These are phyloP conservation scores for Drosophila sechellia DNA, from an alignment of 1,140 invertebrate species.

Conservation along the genomic window DNA sequence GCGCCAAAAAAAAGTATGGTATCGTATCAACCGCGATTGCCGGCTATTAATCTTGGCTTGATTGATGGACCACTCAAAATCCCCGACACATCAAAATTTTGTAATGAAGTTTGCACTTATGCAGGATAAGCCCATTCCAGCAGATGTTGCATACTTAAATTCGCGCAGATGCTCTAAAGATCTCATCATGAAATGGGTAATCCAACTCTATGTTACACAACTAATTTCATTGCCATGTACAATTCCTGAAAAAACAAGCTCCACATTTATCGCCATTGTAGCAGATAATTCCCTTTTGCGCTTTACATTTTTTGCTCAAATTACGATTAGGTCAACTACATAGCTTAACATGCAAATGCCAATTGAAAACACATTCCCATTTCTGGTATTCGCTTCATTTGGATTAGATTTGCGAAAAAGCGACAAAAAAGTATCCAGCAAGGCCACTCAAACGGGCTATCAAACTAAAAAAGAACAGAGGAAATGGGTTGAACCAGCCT, in stretches of 20 bases:
- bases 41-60: conserved; percentile 47
- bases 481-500: neutral
- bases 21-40: conserved; percentile 28
- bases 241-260: conserved; percentile 22
- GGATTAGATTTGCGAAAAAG: conserved; percentile 47
- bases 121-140: neutral
- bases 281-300: conserved; percentile 26
- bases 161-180: conserved; percentile 13
- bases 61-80: conserved; percentile 33
- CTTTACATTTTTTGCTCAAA: conserved; percentile 32
- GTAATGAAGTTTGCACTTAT: conserved; percentile 2
- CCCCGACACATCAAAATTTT: conserved; percentile 28
- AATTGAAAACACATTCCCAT: conserved; percentile 37
- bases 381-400: conserved; percentile 38
- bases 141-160: conserved; percentile 25
- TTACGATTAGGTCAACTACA: conserved; percentile 38
- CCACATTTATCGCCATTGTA: conserved; percentile 27
- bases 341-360: conserved; percentile 23
- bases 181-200: neutral
- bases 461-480: conserved; percentile 29
- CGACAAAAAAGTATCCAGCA: conserved; percentile 26
- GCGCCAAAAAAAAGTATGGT: conserved; percentile 4
- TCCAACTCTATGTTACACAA: conserved; percentile 2
- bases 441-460: conserved; percentile 32
- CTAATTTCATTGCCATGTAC: conserved; percentile 28